A percentile compares a stretch with the other conserved stretches of the same genome.
Conservation (phyloP, 2,797 vertebrate species). For the Balearica regulorum region DNA sequence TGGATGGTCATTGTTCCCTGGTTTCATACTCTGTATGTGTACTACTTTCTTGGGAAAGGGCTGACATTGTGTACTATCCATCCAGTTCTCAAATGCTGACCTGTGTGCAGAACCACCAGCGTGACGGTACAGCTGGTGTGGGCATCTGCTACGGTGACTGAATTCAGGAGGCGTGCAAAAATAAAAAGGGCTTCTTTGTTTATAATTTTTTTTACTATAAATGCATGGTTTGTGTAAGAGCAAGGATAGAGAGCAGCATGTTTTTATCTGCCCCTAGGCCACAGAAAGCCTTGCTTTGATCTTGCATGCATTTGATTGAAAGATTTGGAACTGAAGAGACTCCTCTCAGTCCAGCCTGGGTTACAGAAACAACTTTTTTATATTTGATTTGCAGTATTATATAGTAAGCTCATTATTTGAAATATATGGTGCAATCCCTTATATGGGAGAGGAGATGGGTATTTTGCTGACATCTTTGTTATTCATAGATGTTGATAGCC, state of each 20-base stretch:
- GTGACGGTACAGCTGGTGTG: neutral
- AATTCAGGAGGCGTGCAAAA: neutral
- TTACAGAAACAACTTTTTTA: neutral
- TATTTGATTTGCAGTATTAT: neutral
- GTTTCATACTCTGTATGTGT: fast-evolving
- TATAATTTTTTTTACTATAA: neutral
- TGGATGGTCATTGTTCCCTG: neutral
- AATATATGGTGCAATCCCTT: neutral
- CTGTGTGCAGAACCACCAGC: fast-evolving
- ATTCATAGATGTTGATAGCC: neutral
- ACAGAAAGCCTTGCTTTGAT: neutral
- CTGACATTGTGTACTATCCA: fast-evolving
- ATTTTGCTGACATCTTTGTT: neutral
- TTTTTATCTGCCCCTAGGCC: neutral
- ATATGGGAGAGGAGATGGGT: neutral
- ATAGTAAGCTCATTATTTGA: neutral
- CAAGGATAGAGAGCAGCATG: neutral
- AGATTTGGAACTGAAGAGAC: neutral
- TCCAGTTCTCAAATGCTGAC: neutral
- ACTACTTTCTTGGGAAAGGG: neutral
- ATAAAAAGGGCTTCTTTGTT: neutral
- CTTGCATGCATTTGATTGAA: neutral
- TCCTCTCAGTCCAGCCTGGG: neutral
- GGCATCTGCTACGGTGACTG: neutral
- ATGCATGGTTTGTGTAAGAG: neutral